Conservation (phyloP, 2,888 invertebrate species). For the Priocnemis perturbator region DNA sequence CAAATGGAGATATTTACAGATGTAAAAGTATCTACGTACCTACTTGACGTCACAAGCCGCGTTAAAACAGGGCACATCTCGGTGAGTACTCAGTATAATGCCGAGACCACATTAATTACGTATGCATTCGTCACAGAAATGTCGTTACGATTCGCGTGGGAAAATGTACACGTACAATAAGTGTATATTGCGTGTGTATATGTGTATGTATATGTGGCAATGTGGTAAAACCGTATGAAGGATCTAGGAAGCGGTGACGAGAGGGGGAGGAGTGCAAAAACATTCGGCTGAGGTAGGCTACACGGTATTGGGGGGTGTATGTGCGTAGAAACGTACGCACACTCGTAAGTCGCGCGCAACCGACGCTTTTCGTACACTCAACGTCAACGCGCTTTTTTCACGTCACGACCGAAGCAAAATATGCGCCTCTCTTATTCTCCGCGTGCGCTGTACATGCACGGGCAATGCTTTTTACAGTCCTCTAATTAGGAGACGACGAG, state of each 20-base stretch:
- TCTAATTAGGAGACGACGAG: too few relatives aligned
- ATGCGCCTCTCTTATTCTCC: too few relatives aligned
- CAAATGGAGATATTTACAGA: conserved; percentile 47
- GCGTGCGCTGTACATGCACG: too few relatives aligned
- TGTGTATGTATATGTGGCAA: neutral
- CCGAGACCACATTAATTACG: conserved; percentile 54
- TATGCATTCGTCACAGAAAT: conserved; percentile 48
- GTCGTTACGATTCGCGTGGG: conserved; percentile 26
- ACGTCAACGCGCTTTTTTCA: too few relatives aligned
- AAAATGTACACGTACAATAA: neutral
- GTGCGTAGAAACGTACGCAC: neutral
- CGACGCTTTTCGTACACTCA: too few relatives aligned
- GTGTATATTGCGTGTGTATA: conserved; percentile 15
- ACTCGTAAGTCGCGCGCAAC: too few relatives aligned
- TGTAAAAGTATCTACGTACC: conserved; percentile 70
- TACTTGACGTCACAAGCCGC: conserved; percentile 76
- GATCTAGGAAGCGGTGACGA: too few relatives aligned
- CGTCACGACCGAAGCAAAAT: too few relatives aligned
- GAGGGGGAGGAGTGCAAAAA: too few relatives aligned
- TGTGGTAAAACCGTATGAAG: neutral
- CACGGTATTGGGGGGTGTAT: neutral
- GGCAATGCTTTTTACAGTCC: too few relatives aligned
- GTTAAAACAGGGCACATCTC: conserved; percentile 74
- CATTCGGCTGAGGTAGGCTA: too few relatives aligned
- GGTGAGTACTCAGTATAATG: conserved; percentile 71